Conservation (phyloP, 2,113 vertebrate genomes). For the Rousettus leschenaultii region DNA sequence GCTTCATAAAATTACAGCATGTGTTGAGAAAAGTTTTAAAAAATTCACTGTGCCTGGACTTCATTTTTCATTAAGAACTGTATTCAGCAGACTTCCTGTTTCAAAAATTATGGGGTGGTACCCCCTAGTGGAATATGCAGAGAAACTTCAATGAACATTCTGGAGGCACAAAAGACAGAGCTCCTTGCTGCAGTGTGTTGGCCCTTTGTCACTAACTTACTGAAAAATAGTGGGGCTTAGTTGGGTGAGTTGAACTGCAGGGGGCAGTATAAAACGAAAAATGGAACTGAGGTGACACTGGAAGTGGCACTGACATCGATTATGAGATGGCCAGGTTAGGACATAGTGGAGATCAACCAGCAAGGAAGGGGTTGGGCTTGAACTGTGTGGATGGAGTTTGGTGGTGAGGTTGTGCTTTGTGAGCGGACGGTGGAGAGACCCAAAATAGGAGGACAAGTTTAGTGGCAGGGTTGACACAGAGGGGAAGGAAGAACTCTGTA, state of each 20-base stretch:
- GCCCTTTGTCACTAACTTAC: background rate
- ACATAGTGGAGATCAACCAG: background rate
- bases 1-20: constrained; percentile 84
- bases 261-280: background rate
- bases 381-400: background rate
- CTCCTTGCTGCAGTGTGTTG: background rate
- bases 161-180: background rate
- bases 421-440: background rate
- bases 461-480: background rate
- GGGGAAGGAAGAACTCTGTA: background rate
- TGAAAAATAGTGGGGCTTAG: background rate
- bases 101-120: constrained; percentile 47
- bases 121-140: constrained; percentile 75
- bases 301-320: background rate
- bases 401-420: background rate
- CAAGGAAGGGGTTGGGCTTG: background rate
- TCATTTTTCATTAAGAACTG: constrained; percentile 73
- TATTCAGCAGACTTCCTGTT: constrained; percentile 54
- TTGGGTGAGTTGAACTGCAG: background rate
- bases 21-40: constrained; percentile 77
- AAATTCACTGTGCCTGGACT: constrained; percentile 68
- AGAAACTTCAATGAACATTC: background rate
- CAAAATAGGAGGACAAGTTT: background rate
- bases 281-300: background rate
- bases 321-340: background rate